Conservation (phyloP, 2,113 vertebrate species). For the Archocentrus centrarchus region DNA sequence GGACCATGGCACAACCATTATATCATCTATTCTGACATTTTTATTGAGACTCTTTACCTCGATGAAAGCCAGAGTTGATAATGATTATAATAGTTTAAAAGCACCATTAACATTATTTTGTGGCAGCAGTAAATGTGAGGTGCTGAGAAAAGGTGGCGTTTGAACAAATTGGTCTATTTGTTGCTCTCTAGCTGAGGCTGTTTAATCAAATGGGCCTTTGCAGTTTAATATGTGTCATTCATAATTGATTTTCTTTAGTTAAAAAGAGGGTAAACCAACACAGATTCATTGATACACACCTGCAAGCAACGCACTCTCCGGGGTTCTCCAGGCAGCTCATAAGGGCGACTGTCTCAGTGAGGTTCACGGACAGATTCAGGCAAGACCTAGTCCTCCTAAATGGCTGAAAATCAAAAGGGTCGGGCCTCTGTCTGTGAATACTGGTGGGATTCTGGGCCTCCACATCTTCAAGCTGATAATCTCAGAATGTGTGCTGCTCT, state of each 20-base stretch:
- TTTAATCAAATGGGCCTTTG: background rate
- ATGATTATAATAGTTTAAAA: conserved; percentile 1
- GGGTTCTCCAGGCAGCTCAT: too few species aligned
- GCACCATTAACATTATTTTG: conserved; percentile 23
- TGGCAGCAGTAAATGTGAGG: conserved; percentile 2
- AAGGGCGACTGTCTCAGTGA: too few species aligned
- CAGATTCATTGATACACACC: background rate
- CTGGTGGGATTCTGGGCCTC: too few species aligned
- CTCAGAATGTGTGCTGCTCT: too few species aligned
- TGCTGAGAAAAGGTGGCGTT: conserved; percentile 23
- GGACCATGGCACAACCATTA: background rate
- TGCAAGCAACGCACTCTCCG: background rate
- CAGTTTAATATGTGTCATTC: background rate
- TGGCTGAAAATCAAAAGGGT: too few species aligned
- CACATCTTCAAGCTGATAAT: too few species aligned
- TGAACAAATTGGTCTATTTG: conserved; percentile 16
- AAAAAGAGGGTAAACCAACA: background rate
- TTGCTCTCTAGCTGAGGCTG: background rate
- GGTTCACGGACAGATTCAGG: too few species aligned
- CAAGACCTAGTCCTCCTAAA: too few species aligned
- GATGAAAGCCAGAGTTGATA: background rate
- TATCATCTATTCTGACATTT: background rate
- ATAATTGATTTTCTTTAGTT: background rate
- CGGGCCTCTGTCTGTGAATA: too few species aligned
- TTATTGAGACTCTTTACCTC: background rate